A percentile compares a stretch with the other conserved stretches of the same genome.
Conservation (phyloP, 2,797 vertebrate species). For the Sphenopsis melanotis region DNA sequence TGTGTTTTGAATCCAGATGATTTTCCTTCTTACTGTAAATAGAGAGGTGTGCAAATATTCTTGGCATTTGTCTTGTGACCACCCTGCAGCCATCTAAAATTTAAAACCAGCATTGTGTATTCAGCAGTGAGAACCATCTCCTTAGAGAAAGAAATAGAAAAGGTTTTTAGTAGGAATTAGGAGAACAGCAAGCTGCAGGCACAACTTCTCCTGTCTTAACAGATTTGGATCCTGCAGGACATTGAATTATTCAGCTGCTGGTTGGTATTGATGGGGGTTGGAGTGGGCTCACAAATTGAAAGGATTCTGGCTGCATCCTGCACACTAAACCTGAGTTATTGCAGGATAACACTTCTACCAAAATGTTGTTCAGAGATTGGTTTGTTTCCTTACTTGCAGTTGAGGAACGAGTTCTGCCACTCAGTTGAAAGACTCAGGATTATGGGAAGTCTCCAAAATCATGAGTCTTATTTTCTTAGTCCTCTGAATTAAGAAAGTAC, state of each 20-base stretch:
- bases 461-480: neutral
- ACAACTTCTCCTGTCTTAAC: neutral
- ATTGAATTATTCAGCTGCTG: neutral
- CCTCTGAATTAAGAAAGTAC: neutral
- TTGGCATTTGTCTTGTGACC: conserved; percentile 9
- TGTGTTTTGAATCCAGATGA: neutral
- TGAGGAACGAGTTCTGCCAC: neutral
- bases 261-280: neutral
- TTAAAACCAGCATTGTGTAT: neutral
- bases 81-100: neutral
- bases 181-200: neutral
- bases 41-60: neutral
- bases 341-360: neutral
- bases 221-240: neutral
- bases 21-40: neutral
- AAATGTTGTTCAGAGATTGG: neutral
- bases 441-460: neutral
- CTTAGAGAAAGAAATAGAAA: neutral
- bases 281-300: neutral
- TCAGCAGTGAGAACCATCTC: neutral
- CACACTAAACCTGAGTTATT: neutral
- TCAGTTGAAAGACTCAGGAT: neutral
- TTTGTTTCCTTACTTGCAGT: neutral
- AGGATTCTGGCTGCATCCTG: neutral
- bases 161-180: neutral